Conservation (phyloP, 1,140 invertebrate genomes). For the Dysdera silvatica region DNA sequence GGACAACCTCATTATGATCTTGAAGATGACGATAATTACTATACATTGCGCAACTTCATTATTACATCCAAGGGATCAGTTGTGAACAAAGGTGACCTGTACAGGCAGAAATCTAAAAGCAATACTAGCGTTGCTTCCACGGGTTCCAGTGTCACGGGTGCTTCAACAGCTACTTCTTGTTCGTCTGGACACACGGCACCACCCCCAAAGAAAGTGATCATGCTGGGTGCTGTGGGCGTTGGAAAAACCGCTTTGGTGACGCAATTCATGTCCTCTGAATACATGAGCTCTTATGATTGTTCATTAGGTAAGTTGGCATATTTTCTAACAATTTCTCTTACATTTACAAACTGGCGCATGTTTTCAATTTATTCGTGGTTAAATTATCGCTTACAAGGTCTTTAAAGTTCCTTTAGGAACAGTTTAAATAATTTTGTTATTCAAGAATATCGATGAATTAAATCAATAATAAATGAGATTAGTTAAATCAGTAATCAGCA, state of each 20-base stretch:
- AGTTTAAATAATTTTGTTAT: too few relatives aligned
- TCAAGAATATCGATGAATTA: too few relatives aligned
- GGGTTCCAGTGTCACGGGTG: slow-evolving; percentile 11
- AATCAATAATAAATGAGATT: too few relatives aligned
- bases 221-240: slow-evolving; percentile 39
- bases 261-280: slow-evolving; percentile 53
- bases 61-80: slow-evolving; percentile 74
- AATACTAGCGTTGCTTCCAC: slow-evolving; percentile 49
- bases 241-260: slow-evolving; percentile 40
- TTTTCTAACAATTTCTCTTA: too few relatives aligned
- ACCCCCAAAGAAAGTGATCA: slow-evolving; percentile 34
- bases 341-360: too few relatives aligned
- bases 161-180: slow-evolving; percentile 14
- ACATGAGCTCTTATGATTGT: slow-evolving; percentile 63
- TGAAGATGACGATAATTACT: slow-evolving; percentile 35
- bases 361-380: too few relatives aligned
- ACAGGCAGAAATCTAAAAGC: slow-evolving; percentile 49
- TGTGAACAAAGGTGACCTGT: slow-evolving; percentile 61
- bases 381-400: too few relatives aligned
- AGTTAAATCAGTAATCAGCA: too few relatives aligned
- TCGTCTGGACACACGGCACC: slow-evolving; percentile 2
- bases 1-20: slow-evolving; percentile 6
- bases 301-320: slow-evolving; percentile 50
- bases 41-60: slow-evolving; percentile 77
- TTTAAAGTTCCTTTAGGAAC: too few relatives aligned